Percentiles rank a stretch among this genome's conserved stretches.
phyloP scores from a whole-genome alignment of 2,113 vertebrate genomes.

The Saguinus imperator region DNA sequence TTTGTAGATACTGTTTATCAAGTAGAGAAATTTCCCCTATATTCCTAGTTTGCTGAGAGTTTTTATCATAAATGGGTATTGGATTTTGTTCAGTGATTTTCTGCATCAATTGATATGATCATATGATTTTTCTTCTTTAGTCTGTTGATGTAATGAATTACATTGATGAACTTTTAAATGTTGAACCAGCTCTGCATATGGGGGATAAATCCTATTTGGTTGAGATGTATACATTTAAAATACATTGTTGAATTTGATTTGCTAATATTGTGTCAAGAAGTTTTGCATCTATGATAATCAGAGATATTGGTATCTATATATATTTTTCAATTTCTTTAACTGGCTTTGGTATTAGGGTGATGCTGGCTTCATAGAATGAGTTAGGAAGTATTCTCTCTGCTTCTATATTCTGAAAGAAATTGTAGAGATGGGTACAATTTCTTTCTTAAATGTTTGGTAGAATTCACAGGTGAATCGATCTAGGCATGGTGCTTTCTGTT shows the following conservation, averaged over 20 bases:
- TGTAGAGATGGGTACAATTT: neutral
- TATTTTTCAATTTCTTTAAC: neutral
- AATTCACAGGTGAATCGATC: neutral
- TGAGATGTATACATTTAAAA: neutral
- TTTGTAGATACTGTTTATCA: neutral
- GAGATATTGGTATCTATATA: neutral
- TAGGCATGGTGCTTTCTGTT: neutral
- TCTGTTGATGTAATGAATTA: neutral
- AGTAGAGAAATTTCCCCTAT: neutral
- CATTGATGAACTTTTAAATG: neutral
- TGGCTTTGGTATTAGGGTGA: neutral
- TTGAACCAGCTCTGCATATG: neutral
- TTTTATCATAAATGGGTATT: neutral
- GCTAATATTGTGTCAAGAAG: neutral
- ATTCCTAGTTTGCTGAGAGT: neutral
- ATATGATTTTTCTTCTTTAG: neutral
- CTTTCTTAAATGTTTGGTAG: neutral
- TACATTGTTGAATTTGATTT: neutral
- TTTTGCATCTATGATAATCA: neutral
- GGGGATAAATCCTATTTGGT: neutral
- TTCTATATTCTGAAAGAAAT: neutral
- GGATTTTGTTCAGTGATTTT: neutral
- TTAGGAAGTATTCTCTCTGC: neutral
- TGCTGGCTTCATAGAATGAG: neutral
- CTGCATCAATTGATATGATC: neutral